A percentile compares a stretch with the other conserved stretches of the same genome.
Evolutionary conservation across 2,797 vertebrate genomes (phyloP).

Genomic region (Cottoperca gobio): DNA sequence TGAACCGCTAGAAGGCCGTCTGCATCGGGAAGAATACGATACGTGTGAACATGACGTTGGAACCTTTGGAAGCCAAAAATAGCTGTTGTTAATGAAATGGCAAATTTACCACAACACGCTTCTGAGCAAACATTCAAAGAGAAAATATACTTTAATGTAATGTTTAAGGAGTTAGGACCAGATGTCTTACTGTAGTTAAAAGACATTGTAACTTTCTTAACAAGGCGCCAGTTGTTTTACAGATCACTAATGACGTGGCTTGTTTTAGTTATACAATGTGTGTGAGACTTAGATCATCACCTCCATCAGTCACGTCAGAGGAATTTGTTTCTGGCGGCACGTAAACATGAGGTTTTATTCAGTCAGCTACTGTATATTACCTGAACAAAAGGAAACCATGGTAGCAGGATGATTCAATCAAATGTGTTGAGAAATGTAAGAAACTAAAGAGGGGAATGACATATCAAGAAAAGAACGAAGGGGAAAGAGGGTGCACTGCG

Average conservation of each 20-base stretch:
- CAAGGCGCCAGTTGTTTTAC: constrained; percentile 20
- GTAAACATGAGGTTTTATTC: constrained; percentile 7
- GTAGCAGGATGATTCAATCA: constrained; percentile 5
- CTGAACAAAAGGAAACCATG: neutral
- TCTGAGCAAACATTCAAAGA: constrained; percentile 28
- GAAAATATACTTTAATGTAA: constrained; percentile 17
- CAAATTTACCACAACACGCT: constrained; percentile 5
- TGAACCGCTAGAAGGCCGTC: constrained; percentile 88
- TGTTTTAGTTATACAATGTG: constrained; percentile 26
- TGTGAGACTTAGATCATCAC: constrained; percentile 28
- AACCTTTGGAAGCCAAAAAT: constrained; percentile 76
- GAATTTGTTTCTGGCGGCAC: constrained; percentile 24
- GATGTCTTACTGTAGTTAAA: constrained; percentile 34
- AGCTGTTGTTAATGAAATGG: neutral
- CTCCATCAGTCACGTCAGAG: constrained; percentile 24
- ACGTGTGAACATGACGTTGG: constrained; percentile 88
- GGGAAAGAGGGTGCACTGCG: constrained; percentile 65
- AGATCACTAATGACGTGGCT: constrained; percentile 27
- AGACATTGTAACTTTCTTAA: constrained; percentile 24
- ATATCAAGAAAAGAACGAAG: constrained; percentile 64
- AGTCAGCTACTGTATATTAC: constrained; percentile 1
- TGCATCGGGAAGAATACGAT: constrained; percentile 86
- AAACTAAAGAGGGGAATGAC: constrained; percentile 53
- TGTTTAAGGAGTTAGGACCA: constrained; percentile 39
- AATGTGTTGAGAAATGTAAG: constrained; percentile 17